phyloP scores from a whole-genome alignment of 2,113 vertebrate species.

The Hemiscyllium ocellatum region DNA sequence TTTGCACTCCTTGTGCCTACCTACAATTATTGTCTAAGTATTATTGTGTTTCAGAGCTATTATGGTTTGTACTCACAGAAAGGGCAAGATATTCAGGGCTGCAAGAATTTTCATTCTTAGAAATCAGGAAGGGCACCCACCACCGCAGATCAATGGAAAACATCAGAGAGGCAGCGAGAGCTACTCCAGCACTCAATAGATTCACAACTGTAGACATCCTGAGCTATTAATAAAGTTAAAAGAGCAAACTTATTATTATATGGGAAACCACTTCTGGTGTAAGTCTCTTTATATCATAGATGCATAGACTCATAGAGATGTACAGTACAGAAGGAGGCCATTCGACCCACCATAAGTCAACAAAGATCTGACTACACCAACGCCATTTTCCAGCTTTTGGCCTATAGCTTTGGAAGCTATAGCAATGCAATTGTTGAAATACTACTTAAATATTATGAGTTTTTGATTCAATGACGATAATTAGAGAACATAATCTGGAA shows the following conservation, averaged over 20 bases:
- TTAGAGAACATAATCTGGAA: no score
- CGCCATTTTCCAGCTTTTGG: no score
- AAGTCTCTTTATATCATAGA: not conserved
- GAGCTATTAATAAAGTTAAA: not conserved
- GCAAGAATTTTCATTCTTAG: not conserved
- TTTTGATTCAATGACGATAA: no score
- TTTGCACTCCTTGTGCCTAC: not conserved
- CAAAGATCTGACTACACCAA: no score
- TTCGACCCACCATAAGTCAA: no score
- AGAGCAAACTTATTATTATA: not conserved
- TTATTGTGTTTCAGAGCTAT: not conserved
- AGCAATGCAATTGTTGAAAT: no score
- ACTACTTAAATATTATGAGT: no score
- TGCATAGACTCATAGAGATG: no score
- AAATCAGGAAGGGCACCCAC: not conserved
- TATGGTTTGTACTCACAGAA: not conserved
- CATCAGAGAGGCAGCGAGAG: not conserved
- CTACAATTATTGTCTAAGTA: not conserved
- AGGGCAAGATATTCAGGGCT: accelerated
- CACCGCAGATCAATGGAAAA: not conserved
- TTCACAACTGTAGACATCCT: not conserved
- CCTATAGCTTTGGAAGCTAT: no score
- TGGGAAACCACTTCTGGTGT: not conserved
- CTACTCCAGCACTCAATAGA: not conserved
- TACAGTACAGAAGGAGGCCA: no score